Conservation (phyloP, 64 coral and sea anemone species). For the Orbicella faveolata region DNA sequence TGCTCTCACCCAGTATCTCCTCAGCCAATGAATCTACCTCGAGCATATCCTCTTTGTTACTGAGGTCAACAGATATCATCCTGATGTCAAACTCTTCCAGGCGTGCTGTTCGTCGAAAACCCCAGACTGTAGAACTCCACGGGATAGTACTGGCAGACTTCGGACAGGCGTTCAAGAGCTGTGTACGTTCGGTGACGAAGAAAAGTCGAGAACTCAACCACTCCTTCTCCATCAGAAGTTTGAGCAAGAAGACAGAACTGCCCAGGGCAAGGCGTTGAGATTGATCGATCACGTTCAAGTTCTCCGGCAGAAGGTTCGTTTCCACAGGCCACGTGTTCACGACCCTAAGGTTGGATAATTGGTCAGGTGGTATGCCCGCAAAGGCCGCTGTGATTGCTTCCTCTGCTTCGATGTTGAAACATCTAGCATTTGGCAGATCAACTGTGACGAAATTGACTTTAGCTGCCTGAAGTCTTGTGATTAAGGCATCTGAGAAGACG, state of each 20-base stretch:
- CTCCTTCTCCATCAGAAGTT: background rate
- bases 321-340: conserved; percentile 36
- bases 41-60: background rate
- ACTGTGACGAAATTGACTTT: background rate
- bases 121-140: conserved; percentile 54
- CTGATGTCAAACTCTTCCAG: background rate
- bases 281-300: conserved; percentile 10
- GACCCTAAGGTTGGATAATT: background rate
- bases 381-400: background rate
- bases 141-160: background rate
- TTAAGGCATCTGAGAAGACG: background rate
- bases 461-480: background rate
- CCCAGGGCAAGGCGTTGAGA: conserved; percentile 29
- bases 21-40: conserved; percentile 12
- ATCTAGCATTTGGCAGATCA: background rate
- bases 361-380: background rate
- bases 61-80: conserved; percentile 31
- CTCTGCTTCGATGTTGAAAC: background rate
- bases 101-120: conserved; percentile 31
- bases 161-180: background rate
- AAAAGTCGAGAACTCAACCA: background rate
- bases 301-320: conserved; percentile 9
- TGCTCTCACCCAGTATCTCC: background rate
- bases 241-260: conserved; percentile 22
- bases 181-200: conserved; percentile 32